These are phyloP conservation scores for Helicoverpa armigera DNA, from an alignment of 1,140 invertebrate genomes.

Conservation along the genomic window DNA sequence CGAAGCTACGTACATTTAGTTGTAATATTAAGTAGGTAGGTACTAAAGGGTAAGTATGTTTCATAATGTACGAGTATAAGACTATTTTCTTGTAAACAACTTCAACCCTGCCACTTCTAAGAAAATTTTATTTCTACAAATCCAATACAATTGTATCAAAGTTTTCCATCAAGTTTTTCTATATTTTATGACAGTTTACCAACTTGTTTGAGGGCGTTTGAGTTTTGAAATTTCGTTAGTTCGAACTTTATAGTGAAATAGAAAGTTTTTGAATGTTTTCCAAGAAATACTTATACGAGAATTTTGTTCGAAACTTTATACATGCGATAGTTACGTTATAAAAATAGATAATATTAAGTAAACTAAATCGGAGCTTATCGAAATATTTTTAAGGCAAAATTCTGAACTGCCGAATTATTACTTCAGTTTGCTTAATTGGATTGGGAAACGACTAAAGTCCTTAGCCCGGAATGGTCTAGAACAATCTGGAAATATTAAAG, in stretches of 20 bases:
- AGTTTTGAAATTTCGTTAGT: constrained; percentile 19
- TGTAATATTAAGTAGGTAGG: no score
- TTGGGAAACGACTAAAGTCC: constrained; percentile 21
- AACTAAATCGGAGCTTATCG: not conserved
- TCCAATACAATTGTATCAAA: constrained; percentile 10
- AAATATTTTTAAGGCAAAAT: constrained; percentile 10
- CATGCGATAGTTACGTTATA: no score
- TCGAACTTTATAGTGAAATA: constrained; percentile 1
- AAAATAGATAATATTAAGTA: not conserved
- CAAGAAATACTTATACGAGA: not conserved
- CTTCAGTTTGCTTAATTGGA: constrained; percentile 30
- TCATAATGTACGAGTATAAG: no score
- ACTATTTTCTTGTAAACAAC: no score
- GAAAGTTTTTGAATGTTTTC: constrained; percentile 12
- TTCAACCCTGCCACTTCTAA: no score
- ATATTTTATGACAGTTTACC: constrained; percentile 18
- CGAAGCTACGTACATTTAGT: no score
- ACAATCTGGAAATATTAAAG: constrained; percentile 28
- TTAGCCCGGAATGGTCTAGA: constrained; percentile 23
- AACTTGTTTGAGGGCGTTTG: constrained; percentile 21
- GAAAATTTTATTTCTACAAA: not conserved
- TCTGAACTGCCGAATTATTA: constrained; percentile 32
- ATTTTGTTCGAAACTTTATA: no score
- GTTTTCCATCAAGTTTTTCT: not conserved
- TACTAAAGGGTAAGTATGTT: no score